Evolutionary conservation across 2,113 vertebrate species (phyloP).

Genomic region (Rhipidura dahli): DNA sequence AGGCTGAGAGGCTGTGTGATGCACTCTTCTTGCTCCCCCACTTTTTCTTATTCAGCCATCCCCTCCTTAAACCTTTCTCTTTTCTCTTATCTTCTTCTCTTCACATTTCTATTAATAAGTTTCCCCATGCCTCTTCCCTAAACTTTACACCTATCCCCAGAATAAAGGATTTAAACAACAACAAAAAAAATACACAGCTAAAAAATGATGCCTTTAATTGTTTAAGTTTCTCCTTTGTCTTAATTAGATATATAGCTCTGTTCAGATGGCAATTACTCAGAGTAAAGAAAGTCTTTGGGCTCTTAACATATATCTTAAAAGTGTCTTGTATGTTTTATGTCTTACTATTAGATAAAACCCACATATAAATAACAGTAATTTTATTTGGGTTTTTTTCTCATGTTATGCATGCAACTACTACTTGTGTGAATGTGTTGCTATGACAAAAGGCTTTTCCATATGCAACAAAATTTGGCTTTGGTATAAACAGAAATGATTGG

Average conservation of each 20-base stretch:
- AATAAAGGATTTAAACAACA: background rate
- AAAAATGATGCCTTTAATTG: conserved; percentile 17
- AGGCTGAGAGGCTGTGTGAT: background rate
- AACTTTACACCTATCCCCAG: background rate
- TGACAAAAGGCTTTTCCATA: conserved; percentile 10
- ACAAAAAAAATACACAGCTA: background rate
- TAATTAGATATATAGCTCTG: background rate
- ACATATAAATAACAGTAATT: background rate
- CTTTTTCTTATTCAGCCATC: background rate
- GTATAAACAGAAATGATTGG: background rate
- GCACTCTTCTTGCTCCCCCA: background rate
- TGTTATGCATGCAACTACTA: background rate
- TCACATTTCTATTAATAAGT: background rate
- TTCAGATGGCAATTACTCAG: conserved; percentile 1
- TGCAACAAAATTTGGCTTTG: conserved; percentile 6
- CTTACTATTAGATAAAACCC: background rate
- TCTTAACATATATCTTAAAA: background rate
- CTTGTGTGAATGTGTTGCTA: background rate
- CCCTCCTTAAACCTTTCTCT: background rate
- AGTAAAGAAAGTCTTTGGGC: background rate
- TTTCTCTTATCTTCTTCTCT: background rate
- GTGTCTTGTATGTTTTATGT: background rate
- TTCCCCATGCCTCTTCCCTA: background rate
- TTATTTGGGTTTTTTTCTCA: conserved; percentile 12
- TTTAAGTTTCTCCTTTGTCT: background rate